A percentile compares a stretch with the other conserved stretches of the same genome.
Evolutionary conservation across 2,113 vertebrate genomes (phyloP).

Genomic region (Heloderma charlesbogerti): DNA sequence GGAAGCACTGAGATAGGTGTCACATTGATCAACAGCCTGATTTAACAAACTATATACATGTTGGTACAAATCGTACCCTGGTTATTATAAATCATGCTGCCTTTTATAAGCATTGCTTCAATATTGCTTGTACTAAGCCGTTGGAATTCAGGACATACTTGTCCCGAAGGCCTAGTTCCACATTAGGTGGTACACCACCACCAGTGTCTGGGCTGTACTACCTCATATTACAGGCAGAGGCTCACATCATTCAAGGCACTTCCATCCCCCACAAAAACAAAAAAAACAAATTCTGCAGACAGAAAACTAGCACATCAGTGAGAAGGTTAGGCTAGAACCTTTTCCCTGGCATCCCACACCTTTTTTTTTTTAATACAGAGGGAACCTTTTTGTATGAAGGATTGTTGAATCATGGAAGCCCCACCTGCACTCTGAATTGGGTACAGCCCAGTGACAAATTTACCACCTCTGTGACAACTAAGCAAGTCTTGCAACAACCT

Average conservation of each 20-base stretch:
- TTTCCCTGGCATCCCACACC: neutral
- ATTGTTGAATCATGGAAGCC: neutral
- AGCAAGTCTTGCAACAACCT: neutral
- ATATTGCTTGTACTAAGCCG: neutral
- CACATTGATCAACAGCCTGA: fast-evolving
- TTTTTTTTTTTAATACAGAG: neutral
- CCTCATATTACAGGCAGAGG: neutral
- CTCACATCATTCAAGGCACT: neutral
- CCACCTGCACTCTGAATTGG: neutral
- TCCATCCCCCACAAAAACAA: neutral
- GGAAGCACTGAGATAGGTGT: neutral
- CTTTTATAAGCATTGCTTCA: neutral
- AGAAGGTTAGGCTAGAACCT: neutral
- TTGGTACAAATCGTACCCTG: fast-evolving
- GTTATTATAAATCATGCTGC: fast-evolving
- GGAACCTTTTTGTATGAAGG: neutral
- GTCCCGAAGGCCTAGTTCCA: fast-evolving
- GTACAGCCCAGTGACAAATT: neutral
- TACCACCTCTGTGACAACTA: neutral
- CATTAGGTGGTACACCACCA: neutral
- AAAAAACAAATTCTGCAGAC: neutral
- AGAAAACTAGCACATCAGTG: neutral
- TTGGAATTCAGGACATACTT: neutral
- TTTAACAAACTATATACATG: neutral
- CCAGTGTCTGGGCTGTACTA: neutral